Conservation (phyloP, 2,113 vertebrate species). For the Girardinichthys multiradiatus region DNA sequence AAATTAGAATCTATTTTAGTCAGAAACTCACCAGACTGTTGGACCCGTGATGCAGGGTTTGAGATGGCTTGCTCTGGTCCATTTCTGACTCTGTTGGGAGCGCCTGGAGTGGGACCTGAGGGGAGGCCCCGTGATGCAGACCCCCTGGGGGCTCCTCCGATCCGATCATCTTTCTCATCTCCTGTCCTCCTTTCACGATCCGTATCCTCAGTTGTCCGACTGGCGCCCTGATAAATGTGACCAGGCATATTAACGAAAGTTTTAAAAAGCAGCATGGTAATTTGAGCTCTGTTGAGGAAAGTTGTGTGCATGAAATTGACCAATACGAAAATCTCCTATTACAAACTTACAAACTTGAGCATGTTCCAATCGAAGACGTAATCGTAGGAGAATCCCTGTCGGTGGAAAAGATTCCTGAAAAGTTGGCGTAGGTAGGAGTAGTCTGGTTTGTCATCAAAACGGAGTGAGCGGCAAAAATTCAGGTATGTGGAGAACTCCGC, state of each 20-base stretch:
- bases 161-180: slow-evolving; percentile 91
- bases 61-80: slow-evolving; percentile 90
- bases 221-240: slow-evolving; percentile 84
- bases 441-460: slow-evolving; percentile 98
- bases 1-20: not conserved
- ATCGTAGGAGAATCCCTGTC: slow-evolving; percentile 96
- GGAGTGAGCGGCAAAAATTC: slow-evolving; percentile 96
- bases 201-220: slow-evolving; percentile 91
- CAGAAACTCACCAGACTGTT: slow-evolving; percentile 88
- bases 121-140: slow-evolving; percentile 78
- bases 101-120: slow-evolving; percentile 83
- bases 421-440: slow-evolving; percentile 97
- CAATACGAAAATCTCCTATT: not conserved
- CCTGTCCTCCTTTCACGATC: slow-evolving; percentile 88
- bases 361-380: slow-evolving; percentile 99
- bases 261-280: too few relatives aligned
- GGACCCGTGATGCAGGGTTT: slow-evolving; percentile 91
- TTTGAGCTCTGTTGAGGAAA: too few relatives aligned
- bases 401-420: slow-evolving; percentile 97
- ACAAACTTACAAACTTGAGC: slow-evolving; percentile 95
- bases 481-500: slow-evolving; percentile 98
- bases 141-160: slow-evolving; percentile 88
- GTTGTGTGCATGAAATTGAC: not conserved
- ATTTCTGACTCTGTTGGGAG: slow-evolving; percentile 89
- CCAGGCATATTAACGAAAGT: not conserved